phyloP scores from a whole-genome alignment of 2,888 invertebrate species.

The Ptychoptera contaminata region DNA sequence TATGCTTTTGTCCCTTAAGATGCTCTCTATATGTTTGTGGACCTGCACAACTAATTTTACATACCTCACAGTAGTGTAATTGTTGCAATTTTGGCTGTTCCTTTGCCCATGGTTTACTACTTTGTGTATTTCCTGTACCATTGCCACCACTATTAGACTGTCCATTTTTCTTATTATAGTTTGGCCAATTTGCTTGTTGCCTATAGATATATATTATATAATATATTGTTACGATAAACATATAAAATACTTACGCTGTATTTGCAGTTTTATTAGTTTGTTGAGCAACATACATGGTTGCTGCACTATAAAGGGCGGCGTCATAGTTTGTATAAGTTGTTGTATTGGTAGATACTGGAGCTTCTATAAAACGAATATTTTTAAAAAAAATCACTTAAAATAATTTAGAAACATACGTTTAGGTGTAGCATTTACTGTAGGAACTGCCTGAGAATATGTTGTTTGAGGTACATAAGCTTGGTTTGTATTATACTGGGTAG shows the following conservation, averaged over 20 bases:
- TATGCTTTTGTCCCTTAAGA: slow-evolving; percentile 96
- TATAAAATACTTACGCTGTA: slow-evolving; percentile 27
- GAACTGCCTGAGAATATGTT: slow-evolving; percentile 13
- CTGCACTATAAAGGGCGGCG: slow-evolving; percentile 89
- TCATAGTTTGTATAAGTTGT: slow-evolving; percentile 76
- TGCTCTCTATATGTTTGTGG: slow-evolving; percentile 92
- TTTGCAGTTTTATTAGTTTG: slow-evolving; percentile 34
- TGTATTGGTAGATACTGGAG: slow-evolving; percentile 39
- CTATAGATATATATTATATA: slow-evolving; percentile 4
- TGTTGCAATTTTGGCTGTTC: slow-evolving; percentile 83
- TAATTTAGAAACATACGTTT: slow-evolving; percentile 35
- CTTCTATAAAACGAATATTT: slow-evolving; percentile 9
- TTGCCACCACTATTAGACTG: slow-evolving; percentile 27
- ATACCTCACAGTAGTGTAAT: slow-evolving; percentile 95
- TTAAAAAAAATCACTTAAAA: slow-evolving; percentile 1
- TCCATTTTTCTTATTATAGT: slow-evolving; percentile 41
- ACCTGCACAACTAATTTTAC: slow-evolving; percentile 95
- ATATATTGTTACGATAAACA: too few species aligned
- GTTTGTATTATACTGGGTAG: slow-evolving; percentile 41
- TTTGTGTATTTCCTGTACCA: slow-evolving; percentile 18
- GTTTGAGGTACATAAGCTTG: slow-evolving; percentile 26
- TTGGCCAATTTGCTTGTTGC: slow-evolving; percentile 25
- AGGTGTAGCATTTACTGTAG: slow-evolving; percentile 19
- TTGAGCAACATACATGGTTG: slow-evolving; percentile 87
- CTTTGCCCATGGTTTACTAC: slow-evolving; percentile 22